phyloP scores from a whole-genome alignment of 1,140 invertebrate genomes.

The Zophobas morio region DNA sequence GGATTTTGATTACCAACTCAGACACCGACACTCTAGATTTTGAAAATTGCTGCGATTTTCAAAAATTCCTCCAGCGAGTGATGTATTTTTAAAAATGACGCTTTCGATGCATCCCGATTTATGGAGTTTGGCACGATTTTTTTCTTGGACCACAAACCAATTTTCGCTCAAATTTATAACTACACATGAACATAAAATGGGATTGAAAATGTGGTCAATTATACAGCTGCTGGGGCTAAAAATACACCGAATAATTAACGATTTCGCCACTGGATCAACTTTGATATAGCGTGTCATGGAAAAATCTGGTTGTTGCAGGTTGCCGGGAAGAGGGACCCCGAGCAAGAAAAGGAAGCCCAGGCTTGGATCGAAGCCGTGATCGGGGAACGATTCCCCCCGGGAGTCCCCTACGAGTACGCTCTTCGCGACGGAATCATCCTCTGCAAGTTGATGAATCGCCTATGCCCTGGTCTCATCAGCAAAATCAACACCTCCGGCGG shows the following conservation, averaged over 20 bases:
- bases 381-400: slow-evolving; percentile 83
- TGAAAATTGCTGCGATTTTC: neutral
- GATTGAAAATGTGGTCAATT: slow-evolving; percentile 35
- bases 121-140: slow-evolving; percentile 8
- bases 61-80: neutral
- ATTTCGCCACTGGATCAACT: neutral
- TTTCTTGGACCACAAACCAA: slow-evolving; percentile 11
- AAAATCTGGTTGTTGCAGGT: slow-evolving; percentile 73
- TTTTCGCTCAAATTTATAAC: slow-evolving; percentile 8
- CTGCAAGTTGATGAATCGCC: slow-evolving; percentile 89
- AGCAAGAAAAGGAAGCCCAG: slow-evolving; percentile 87
- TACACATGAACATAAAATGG: neutral
- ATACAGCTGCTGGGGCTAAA: slow-evolving; percentile 12
- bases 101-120: neutral
- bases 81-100: slow-evolving; percentile 2
- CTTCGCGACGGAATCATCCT: slow-evolving; percentile 87
- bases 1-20: neutral
- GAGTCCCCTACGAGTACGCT: slow-evolving; percentile 81
- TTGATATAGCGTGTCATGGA: neutral
- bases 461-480: slow-evolving; percentile 86
- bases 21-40: no score
- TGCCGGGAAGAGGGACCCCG: slow-evolving; percentile 85
- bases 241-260: slow-evolving; percentile 24
- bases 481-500: slow-evolving; percentile 90
- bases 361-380: slow-evolving; percentile 91